Evolutionary conservation across 1,140 invertebrate species (phyloP), one percentile per base, ranked within the genome.

Genomic region (Drosophila sp.): DNA sequence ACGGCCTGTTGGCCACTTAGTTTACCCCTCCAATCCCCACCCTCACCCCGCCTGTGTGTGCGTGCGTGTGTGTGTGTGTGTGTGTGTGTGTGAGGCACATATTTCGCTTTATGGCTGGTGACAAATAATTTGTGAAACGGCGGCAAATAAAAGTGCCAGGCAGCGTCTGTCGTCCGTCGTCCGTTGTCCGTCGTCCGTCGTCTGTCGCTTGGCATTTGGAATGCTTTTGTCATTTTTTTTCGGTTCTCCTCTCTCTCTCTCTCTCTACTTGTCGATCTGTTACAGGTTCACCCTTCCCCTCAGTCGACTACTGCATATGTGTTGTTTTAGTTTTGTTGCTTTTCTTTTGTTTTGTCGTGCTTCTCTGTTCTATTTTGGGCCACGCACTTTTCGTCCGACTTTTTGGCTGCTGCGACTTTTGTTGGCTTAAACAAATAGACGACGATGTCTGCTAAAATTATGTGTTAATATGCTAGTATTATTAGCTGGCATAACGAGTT

Each of bases 391-490:
- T 74, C 50, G 63, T 38, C 54, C 41, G 56, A 56, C 56, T 64
- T 64, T 64, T 27, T 16, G 46, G 40, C 46, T 61, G 58, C 50
- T 56, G 61, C 61, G 11, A 4, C 50, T 34, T 14, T 50, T 53
- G 61, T 70, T 77, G 80, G 77, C 77, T 72, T 75, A 81, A 78
- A 75, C 78, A 87, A 72, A 84, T 67, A 74, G 76, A 73, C 41
- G 76, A 73, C 41, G 53, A 73, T 48, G 82, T 80, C 82, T 78
- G 75, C 50, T 76, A 83, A 63, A 86, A 86, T 86, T 86, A 86
- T 86, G 82, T 86, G 82, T 86, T 86, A 86, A 86, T 86, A 86
- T 86, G 75, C 82, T 86, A 76, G 82, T 86, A 86, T 86, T 86
- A 86, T 86, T 86, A 86, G 82, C 83, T 82, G 83, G 66, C 77